Evolutionary conservation across 2,797 vertebrate species (phyloP).

Genomic region (Brachymystax lenok): DNA sequence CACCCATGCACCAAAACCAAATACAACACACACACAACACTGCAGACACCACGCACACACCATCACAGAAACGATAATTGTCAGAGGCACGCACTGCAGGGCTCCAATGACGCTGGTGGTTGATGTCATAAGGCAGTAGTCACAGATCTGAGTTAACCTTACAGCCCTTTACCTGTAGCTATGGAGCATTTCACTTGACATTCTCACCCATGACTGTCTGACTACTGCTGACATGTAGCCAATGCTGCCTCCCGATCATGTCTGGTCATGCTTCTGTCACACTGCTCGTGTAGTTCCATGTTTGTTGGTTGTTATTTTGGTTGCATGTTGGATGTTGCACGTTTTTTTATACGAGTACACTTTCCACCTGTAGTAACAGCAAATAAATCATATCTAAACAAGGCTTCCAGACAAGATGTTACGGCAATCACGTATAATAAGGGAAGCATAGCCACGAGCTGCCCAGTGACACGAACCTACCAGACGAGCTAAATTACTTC

Average conservation of each 20-base stretch:
- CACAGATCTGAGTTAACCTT: neutral
- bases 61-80: neutral
- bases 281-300: too few relatives aligned
- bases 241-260: neutral
- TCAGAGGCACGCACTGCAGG: neutral
- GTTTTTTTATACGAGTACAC: too few relatives aligned
- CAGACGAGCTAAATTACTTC: too few relatives aligned
- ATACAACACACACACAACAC: conserved; percentile 4
- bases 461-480: too few relatives aligned
- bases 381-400: too few relatives aligned
- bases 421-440: too few relatives aligned
- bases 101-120: conserved; percentile 13
- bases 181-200: neutral
- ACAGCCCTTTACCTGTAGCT: neutral
- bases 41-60: neutral
- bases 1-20: neutral
- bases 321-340: too few relatives aligned
- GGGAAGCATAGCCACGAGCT: too few relatives aligned
- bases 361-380: too few relatives aligned
- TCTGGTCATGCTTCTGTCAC: neutral
- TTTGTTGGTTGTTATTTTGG: too few relatives aligned
- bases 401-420: too few relatives aligned
- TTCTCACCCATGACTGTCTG: neutral
- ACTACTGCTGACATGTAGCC: too few relatives aligned
- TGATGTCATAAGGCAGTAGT: conserved; percentile 11